phyloP scores from a whole-genome alignment of 2,797 vertebrate species.

The Acropternis orthonyx region DNA sequence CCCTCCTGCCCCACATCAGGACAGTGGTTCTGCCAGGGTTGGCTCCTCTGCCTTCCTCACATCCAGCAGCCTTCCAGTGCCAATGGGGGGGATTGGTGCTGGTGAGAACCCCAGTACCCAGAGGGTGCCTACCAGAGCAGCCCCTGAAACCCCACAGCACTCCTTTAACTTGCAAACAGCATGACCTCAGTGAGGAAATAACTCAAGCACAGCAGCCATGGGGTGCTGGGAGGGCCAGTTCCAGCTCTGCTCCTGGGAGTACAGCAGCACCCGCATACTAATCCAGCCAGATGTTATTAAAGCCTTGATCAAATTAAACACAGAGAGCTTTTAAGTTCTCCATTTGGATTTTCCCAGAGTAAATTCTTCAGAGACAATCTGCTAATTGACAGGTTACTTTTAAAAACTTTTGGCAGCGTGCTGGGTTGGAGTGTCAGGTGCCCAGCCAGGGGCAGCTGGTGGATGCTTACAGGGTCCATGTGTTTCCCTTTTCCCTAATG shows the following conservation, averaged over 20 bases:
- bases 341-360: background rate
- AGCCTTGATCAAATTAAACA: background rate
- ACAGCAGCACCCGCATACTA: background rate
- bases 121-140: background rate
- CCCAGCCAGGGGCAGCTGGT: background rate
- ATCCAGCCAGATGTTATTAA: background rate
- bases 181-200: background rate
- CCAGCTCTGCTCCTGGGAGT: background rate
- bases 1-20: background rate
- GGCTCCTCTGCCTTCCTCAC: background rate
- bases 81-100: rapidly evolving
- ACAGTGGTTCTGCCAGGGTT: background rate
- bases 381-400: background rate
- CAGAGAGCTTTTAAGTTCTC: background rate
- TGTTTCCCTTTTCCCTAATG: background rate
- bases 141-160: background rate
- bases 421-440: background rate
- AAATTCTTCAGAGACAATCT: background rate
- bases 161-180: background rate
- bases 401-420: background rate
- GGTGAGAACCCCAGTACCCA: background rate
- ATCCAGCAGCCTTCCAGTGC: background rate
- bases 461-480: background rate
- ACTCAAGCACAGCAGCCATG: rapidly evolving
- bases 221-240: rapidly evolving